Evolutionary conservation across 2,113 vertebrate species (phyloP).

Genomic region (Pao palembangensis): DNA sequence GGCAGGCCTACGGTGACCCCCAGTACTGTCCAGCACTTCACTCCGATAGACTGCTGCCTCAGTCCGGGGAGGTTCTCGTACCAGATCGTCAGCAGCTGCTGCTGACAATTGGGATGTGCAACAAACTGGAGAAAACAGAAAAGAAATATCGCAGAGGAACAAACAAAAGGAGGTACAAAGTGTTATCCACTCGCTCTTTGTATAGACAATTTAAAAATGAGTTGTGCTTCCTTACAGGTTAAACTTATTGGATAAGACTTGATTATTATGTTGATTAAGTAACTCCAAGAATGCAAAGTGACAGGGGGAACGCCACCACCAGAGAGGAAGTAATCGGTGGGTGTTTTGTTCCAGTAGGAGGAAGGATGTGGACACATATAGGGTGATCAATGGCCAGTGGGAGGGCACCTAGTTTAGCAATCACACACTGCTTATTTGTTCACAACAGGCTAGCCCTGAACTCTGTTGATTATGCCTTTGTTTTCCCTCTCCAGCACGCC

Average conservation of each 20-base stretch:
- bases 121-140: conserved; percentile 80
- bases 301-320: conserved; percentile 16
- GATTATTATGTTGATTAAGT: conserved; percentile 18
- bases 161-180: background rate
- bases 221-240: conserved; percentile 17
- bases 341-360: conserved; percentile 38
- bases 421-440: conserved; percentile 18
- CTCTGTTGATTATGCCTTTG: background rate
- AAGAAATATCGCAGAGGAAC: background rate
- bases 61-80: conserved; percentile 95
- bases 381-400: conserved; percentile 43
- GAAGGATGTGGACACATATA: conserved; percentile 32
- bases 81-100: conserved; percentile 96
- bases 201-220: too few species aligned
- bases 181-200: too few species aligned
- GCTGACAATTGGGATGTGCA: conserved; percentile 97
- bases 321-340: conserved; percentile 11
- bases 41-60: conserved; percentile 91
- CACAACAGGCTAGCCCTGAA: conserved; percentile 3
- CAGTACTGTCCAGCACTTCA: conserved; percentile 94
- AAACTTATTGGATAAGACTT: conserved; percentile 5
- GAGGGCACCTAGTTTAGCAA: conserved; percentile 15
- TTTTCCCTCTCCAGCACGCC: conserved; percentile 5
- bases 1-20: conserved; percentile 92
- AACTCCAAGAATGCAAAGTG: conserved; percentile 10